These are phyloP conservation scores for Athalia circularis DNA, from an alignment of 2,888 invertebrate species.

Conservation along the genomic window DNA sequence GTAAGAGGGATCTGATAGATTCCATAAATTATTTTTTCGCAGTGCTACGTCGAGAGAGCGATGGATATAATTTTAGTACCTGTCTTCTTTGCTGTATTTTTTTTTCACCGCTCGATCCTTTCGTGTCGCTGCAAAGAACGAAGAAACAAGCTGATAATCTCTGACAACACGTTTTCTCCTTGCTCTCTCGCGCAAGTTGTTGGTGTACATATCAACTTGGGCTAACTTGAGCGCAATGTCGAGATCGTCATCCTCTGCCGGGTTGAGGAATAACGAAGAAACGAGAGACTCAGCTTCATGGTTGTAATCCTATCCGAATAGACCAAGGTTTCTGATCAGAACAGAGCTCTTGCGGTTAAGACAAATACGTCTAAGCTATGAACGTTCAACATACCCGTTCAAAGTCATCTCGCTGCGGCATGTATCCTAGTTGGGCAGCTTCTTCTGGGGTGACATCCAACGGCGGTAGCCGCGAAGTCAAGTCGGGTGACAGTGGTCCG, in stretches of 20 bases:
- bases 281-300: slow-evolving; percentile 93
- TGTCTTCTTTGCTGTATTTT: slow-evolving; percentile 86
- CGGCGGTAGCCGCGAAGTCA: slow-evolving; percentile 84
- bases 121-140: slow-evolving; percentile 84
- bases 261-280: slow-evolving; percentile 87
- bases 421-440: slow-evolving; percentile 92
- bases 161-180: slow-evolving; percentile 92
- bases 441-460: slow-evolving; percentile 89
- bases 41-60: neutral
- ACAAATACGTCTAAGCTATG: neutral
- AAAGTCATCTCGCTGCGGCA: slow-evolving; percentile 97
- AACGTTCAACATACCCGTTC: slow-evolving; percentile 81
- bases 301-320: slow-evolving; percentile 87
- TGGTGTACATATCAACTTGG: slow-evolving; percentile 94
- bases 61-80: slow-evolving; percentile 74
- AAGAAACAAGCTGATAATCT: slow-evolving; percentile 92
- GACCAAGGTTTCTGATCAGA: neutral
- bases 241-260: slow-evolving; percentile 90
- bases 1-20: neutral
- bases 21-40: neutral
- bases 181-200: slow-evolving; percentile 88
- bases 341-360: slow-evolving; percentile 28
- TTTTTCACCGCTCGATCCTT: slow-evolving; percentile 77
- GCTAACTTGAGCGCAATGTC: slow-evolving; percentile 93
- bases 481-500: slow-evolving; percentile 86